Evolutionary conservation across 2,888 invertebrate genomes (phyloP), one percentile per base, ranked within the genome.

Genomic region (Carabus problematicus): DNA sequence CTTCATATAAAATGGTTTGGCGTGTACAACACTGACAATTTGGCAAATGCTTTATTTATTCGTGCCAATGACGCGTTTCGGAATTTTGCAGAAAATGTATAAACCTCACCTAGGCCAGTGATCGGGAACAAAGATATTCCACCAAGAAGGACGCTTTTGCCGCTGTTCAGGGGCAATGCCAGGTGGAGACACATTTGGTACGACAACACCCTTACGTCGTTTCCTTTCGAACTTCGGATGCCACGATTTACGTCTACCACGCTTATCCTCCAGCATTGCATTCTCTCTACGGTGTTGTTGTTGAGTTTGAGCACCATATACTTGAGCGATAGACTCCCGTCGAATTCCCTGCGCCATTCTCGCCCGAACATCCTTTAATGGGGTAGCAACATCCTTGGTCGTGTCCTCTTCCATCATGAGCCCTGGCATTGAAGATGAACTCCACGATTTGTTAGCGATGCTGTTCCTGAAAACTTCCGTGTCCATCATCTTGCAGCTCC

Each of bases 71-170:
- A 29, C 29, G 6, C 29, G 6, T 29, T 29, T 29, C 29, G 3
- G 6, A 29, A 29, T 3, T 29, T 29, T 29, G 29, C 3, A 29
- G 29, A 29, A 29, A 3, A 29, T 29, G 29, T 29, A 6, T 3
- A 29, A 29, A 29, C 29, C 29, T 29, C 29, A 91, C 90, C 90
- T 91, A 84, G 87, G 84, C 85, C 87, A 87, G 77, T 89, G 89
- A 76, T 94, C 93, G 60, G 91, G 90, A 55, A 91, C 90, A 79
- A 94, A 93, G 72, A 93, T 92, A 80, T 93, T 93, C 94, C 94
- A 94, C 94, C 94, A 94, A 45, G 93, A 93, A 45, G 90, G 89
- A 72, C 93, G 85, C 80, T 93, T 93, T 80, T 92, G 89, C 39
- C 89, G 83, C 45, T 84, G 83, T 77, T 84, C 86, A 78, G 42